These are phyloP conservation scores for Synanthedon tipuliformis DNA, from an alignment of 2,888 invertebrate genomes.

Conservation along the genomic window DNA sequence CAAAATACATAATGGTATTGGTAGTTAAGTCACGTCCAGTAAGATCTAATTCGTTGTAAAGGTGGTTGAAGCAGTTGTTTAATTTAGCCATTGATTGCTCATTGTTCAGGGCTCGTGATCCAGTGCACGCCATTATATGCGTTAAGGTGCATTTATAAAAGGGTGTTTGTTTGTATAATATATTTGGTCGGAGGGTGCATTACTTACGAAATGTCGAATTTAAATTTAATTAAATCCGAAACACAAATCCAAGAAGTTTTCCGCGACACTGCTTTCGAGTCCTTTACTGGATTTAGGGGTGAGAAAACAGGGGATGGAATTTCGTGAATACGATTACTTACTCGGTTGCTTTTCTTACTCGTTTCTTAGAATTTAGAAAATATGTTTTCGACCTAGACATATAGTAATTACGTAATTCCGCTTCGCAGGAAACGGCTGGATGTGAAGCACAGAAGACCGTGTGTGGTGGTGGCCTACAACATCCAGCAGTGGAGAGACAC, in stretches of 20 bases:
- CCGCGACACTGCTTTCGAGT: neutral
- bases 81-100: constrained; percentile 66
- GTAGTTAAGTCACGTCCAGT: constrained; percentile 10
- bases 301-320: neutral
- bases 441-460: no score
- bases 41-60: constrained; percentile 6
- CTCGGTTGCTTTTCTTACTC: no score
- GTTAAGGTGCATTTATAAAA: constrained; percentile 39
- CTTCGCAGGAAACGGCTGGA: no score
- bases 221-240: constrained; percentile 20
- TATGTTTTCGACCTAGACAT: no score
- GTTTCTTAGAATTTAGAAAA: no score
- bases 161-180: constrained; percentile 29
- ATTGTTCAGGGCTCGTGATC: constrained; percentile 47
- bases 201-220: constrained; percentile 32
- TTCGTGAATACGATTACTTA: no score
- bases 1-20: neutral
- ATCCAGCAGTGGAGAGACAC: no score
- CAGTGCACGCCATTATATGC: constrained; percentile 25
- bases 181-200: constrained; percentile 48
- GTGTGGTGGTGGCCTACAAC: no score
- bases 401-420: no score
- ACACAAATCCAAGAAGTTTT: neutral
- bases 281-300: neutral
- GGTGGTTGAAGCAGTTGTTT: constrained; percentile 47